These are phyloP conservation scores for Trypoxylus dichotomus DNA, from an alignment of 1,140 invertebrate genomes.

Conservation along the genomic window DNA sequence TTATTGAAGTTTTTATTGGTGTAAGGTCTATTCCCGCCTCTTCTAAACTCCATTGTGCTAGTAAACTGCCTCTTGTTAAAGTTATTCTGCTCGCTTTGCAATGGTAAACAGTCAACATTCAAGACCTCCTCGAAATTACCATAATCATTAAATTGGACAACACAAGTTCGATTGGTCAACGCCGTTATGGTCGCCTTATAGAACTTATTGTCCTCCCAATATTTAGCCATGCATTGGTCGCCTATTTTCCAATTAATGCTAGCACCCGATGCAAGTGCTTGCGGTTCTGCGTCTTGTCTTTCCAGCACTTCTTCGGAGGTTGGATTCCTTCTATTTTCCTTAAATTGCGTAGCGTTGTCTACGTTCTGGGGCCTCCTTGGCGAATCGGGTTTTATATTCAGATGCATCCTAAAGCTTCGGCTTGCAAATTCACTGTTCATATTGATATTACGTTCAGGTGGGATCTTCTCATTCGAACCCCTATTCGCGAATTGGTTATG, in stretches of 20 bases:
- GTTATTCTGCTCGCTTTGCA: conserved; percentile 41
- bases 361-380: neutral
- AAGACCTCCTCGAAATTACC: conserved; percentile 88
- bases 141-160: conserved; percentile 84
- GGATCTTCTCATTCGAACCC: neutral
- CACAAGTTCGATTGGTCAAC: conserved; percentile 75
- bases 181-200: conserved; percentile 83
- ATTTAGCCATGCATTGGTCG: conserved; percentile 83
- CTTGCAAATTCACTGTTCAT: conserved; percentile 47
- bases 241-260: conserved; percentile 67
- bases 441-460: neutral
- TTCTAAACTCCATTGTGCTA: conserved; percentile 14
- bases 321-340: neutral
- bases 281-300: neutral
- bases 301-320: neutral
- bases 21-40: conserved; percentile 23
- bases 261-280: neutral
- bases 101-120: conserved; percentile 74
- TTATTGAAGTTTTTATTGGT: neutral
- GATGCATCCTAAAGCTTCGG: conserved; percentile 46
- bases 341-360: neutral
- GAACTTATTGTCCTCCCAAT: conserved; percentile 92
- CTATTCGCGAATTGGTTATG: neutral
- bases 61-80: conserved; percentile 4
- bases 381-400: conserved; percentile 39